A percentile compares a stretch with the other conserved stretches of the same genome.
Conservation (phyloP, 2,113 vertebrate species). For the Galemys pyrenaicus region DNA sequence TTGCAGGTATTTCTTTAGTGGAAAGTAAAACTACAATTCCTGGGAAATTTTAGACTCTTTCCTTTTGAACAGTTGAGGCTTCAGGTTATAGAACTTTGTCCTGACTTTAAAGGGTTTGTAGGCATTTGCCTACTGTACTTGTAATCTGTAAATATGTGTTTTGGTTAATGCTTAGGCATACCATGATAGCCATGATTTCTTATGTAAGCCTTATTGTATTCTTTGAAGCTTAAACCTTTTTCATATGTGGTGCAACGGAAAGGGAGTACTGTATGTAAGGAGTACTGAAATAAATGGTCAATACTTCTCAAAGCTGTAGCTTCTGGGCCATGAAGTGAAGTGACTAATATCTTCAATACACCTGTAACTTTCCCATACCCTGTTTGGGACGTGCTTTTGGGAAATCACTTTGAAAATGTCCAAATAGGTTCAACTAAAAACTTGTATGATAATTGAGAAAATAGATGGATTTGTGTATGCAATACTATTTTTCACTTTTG, state of each 20-base stretch:
- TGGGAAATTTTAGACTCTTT: slow-evolving; percentile 19
- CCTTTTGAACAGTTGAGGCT: not conserved
- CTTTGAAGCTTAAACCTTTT: not conserved
- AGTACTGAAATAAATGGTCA: not conserved
- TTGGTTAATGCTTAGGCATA: not conserved
- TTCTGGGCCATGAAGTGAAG: not conserved
- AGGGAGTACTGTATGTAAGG: not conserved
- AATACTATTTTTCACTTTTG: not conserved
- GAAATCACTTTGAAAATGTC: not conserved
- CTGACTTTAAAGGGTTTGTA: not conserved
- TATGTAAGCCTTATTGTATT: not conserved
- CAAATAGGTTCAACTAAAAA: not conserved
- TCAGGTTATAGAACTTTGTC: not conserved
- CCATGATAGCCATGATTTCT: too few relatives aligned
- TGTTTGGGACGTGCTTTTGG: slow-evolving; percentile 24
- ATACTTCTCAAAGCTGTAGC: not conserved
- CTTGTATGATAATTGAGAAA: not conserved
- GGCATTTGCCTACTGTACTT: not conserved
- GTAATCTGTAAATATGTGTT: not conserved
- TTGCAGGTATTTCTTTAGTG: slow-evolving; percentile 13
- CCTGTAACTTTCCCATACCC: not conserved
- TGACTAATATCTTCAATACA: not conserved
- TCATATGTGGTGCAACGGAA: not conserved
- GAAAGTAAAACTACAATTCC: not conserved
- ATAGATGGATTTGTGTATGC: slow-evolving; percentile 20